These are phyloP conservation scores for Scalopus aquaticus DNA, from an alignment of 2,113 vertebrate species.

Conservation along the genomic window DNA sequence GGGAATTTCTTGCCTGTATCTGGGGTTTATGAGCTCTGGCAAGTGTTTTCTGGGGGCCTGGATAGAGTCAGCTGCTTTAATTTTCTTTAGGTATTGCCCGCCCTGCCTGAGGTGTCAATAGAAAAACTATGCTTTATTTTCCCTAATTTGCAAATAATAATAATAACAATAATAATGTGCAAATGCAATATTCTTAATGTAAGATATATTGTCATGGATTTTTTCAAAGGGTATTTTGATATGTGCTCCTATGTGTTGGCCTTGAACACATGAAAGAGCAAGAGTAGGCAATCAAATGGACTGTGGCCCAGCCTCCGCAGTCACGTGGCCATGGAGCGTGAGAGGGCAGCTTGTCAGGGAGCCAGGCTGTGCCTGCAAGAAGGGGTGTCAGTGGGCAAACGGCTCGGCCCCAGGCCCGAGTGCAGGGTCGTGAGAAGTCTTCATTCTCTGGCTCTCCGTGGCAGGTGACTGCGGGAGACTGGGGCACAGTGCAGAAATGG, in stretches of 20 bases:
- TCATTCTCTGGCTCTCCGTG: rapidly evolving
- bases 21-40: no score
- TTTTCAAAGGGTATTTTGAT: neutral
- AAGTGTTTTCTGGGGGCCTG: no score
- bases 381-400: no score
- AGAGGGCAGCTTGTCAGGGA: neutral
- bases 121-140: neutral
- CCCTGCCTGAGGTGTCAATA: no score
- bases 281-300: neutral
- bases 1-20: no score
- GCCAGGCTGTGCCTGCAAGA: neutral
- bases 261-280: neutral
- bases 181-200: no score
- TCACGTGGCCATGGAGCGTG: no score
- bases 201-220: neutral
- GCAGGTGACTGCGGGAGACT: no score
- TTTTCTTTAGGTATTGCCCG: no score
- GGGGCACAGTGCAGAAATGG: neutral
- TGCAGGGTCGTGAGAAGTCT: neutral
- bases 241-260: neutral
- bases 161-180: neutral
- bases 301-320: no score
- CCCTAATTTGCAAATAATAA: neutral
- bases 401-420: neutral
- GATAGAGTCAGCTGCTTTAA: no score